A percentile compares a stretch with the other conserved stretches of the same genome.
These are phyloP conservation scores for Thereva nobilitata DNA, from an alignment of 2,888 invertebrate genomes.

Conservation along the genomic window DNA sequence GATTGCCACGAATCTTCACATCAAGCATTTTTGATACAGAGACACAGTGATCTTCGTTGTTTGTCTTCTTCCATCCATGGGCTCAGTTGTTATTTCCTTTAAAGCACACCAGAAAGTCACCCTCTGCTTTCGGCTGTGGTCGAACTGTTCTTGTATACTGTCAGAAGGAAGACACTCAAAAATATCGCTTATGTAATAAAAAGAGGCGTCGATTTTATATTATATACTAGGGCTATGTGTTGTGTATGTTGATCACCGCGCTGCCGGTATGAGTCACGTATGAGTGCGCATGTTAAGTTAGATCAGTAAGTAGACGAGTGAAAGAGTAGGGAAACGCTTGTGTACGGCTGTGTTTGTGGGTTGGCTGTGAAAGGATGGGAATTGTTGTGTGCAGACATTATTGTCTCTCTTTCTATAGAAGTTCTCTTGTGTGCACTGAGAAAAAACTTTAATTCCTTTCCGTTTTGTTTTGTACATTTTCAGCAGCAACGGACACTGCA, in stretches of 20 bases:
- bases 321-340: too few relatives aligned
- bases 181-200: neutral
- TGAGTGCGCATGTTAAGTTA: constrained; percentile 1
- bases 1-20: too few relatives aligned
- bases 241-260: constrained; percentile 5
- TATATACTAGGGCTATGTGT: constrained; percentile 18
- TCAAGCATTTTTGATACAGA: too few relatives aligned
- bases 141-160: too few relatives aligned
- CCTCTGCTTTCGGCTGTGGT: too few relatives aligned
- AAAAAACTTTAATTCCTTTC: constrained; percentile 21
- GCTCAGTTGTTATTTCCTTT: too few relatives aligned
- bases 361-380: too few relatives aligned
- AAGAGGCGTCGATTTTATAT: constrained; percentile 18
- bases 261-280: constrained; percentile 12
- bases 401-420: constrained; percentile 16
- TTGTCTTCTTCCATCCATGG: too few relatives aligned
- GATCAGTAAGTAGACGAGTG: neutral
- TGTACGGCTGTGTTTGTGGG: too few relatives aligned
- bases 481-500: constrained; percentile 39
- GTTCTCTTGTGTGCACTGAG: neutral
- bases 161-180: too few relatives aligned
- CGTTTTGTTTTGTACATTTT: constrained; percentile 32
- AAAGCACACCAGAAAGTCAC: too few relatives aligned
- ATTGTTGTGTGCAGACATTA: neutral
- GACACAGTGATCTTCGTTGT: too few relatives aligned